Evolutionary conservation across 1,140 invertebrate species (phyloP), one percentile per base, ranked within the genome.

Genomic region (Anadara kagoshimensis): DNA sequence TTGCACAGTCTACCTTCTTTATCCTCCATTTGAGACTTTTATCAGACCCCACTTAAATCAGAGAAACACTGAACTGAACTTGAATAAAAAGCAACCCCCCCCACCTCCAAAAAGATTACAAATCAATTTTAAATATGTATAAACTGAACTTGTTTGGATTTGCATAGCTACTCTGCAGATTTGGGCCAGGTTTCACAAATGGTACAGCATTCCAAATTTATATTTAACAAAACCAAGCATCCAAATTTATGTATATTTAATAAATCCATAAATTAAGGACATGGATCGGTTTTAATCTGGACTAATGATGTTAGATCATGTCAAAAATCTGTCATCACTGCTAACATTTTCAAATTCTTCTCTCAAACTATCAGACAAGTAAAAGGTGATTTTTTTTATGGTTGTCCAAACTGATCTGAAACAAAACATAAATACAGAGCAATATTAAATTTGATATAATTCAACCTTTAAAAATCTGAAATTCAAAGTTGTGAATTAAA

Each of bases 1-100:
- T 69, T 44, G 11, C 22, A 41, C 24, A 49, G 24, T 47, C 56
- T n/a, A 54, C 75, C 81, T 78, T 80, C 80, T 78, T 82, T 82
- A 36, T 57, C 71, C 75, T 76, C 80, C 80, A 68, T 47, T 11
- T 22, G 43, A 41, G 45, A 47, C 45, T 47, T 8, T 47, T 10
- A 47, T 10, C 45, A 47, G 16, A 47, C 45, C 8, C 16, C 16
- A 10, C 8, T 47, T 47, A 8, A 47, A 47, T 47, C 8, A 16
- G 8, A 10, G 8, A 10, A 16, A 47, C 8, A 47, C 45, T 10
- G 16, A 10, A 10, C 45, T 10, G 16, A 47, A 47, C 8, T 47
- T 16, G 8, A 10, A 47, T 47, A 47, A 47, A 47, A 47, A 16
- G 8, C 45, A 47, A 47, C 16, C 45, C 8, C 16, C 16, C 8